Evolutionary conservation across 2,113 vertebrate genomes (phyloP).

Genomic region (Varanus komodoensis): DNA sequence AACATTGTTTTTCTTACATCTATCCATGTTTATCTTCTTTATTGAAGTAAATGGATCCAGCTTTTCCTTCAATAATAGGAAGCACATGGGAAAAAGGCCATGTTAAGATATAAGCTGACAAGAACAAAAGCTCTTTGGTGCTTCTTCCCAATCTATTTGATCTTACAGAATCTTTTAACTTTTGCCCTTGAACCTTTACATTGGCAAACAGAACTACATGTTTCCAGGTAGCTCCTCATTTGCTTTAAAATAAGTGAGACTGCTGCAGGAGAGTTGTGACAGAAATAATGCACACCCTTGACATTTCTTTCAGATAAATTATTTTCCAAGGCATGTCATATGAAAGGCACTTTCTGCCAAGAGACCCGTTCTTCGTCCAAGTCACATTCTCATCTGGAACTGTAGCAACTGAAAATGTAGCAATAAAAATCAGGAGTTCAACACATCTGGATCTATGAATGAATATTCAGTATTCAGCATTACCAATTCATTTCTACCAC

Average conservation of each 20-base stretch:
- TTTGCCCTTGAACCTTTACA: conserved; percentile 52
- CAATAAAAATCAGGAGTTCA: not conserved
- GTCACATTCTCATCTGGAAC: conserved; percentile 2
- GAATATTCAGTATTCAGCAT: not conserved
- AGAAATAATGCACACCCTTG: conserved; percentile 32
- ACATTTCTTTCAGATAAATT: not conserved
- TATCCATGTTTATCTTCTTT: conserved; percentile 66
- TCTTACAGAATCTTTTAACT: conserved; percentile 33
- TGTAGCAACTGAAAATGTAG: not conserved
- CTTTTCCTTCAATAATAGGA: conserved; percentile 68
- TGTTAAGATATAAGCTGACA: conserved; percentile 66
- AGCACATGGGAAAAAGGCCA: conserved; percentile 65
- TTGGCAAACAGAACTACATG: conserved; percentile 33
- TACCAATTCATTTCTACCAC: not conserved
- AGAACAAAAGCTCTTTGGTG: conserved; percentile 61
- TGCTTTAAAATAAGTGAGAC: not conserved
- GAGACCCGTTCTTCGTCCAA: not conserved
- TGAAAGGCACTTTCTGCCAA: not conserved
- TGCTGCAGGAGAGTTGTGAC: not conserved
- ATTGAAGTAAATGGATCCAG: conserved; percentile 69
- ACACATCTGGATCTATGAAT: not conserved
- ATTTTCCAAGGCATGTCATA: not conserved
- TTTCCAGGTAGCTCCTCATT: conserved; percentile 31
- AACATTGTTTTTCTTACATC: conserved; percentile 65
- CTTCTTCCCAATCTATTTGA: conserved; percentile 61